Base-by-base conservation (phyloP, 1,140 invertebrate species). In the Anoplolepis gracilipes region DNA sequence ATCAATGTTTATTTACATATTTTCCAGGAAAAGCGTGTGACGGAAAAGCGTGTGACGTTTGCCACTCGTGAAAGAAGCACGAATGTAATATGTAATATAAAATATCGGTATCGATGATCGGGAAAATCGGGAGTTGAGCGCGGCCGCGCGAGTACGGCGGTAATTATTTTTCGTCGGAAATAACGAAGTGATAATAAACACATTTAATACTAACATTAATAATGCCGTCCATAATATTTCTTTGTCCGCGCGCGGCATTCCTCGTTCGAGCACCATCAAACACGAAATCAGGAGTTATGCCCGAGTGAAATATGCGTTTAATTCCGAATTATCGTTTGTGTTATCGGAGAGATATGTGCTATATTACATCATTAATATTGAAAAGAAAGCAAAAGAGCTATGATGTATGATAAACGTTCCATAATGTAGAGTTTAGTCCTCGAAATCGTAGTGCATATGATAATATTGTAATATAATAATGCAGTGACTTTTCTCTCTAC, bases 121-220 rank as follows among this genome's bases (percentile, higher is more conserved):
- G 65, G n/a, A n/a, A 57, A 72, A 81, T 55, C 36, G 77, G 46
- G 59, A 19, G 8, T 33, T 62, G 0, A 30, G 8, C 7, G 53
- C 36, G 16, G 55, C 69, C 19, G 25, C 1, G 36, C 77, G 46
- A 25, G n/a, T 55, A 67, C 77, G 30, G 13, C 33, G 42, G 30
- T 73, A 82, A 82, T 82, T 73, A 82, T 73, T 82, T 82, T 82
- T 82, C 67, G 78, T 73, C 67, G 78, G 25, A 82, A 82, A 82
- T 73, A 82, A 82, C 78, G 36, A 82, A 82, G 67, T 82, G 67
- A 82, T 82, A 82, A 82, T 73, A 82, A 82, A 82, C 78, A 82
- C 67, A 82, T 82, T 82, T 82, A 82, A 82, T 82, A 57, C 67
- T 73, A 73, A 73, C 78, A 59, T 82, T 59, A 72, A 82, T 82